Base-by-base conservation (phyloP, 1,140 invertebrate species). In the Hermetia illucens region DNA sequence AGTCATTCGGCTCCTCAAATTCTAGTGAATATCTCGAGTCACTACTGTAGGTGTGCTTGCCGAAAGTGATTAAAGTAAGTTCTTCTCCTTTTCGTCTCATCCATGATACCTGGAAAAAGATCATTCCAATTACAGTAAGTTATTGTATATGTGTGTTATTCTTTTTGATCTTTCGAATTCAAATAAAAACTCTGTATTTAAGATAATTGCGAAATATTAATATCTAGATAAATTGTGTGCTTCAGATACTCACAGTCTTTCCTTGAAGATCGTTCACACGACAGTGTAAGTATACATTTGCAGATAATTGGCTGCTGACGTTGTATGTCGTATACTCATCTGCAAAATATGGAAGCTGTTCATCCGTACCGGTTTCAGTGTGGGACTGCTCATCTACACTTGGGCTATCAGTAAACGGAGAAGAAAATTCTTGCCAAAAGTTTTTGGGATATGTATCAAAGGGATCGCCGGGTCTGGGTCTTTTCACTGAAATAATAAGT, bases 41-140 rank as follows among this genome's bases (percentile, higher is more conserved):
- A n/a, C 74, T 79, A 35, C 77, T 81, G 58, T 86, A 86, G 0
- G 79, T 82, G 49, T 82, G 76, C 33, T 74, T 65, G 3, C 80
- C 82, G 43, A 81, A 78, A 2, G 82, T 83, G 2, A 86, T 70
- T 13, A 86, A 62, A 43, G 78, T 78, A 1, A 82, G 65, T 25
- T 82, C 78, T 3, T 79, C 77, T 3, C 72, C 77, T 19, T 74
- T 68, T 38, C 79, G 65, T 36, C 78, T 68, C 33, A 82, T 72
- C 82, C 82, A 86, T 1, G 81, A 84, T 38, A 85, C 81, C 73
- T 78, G 63, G 3, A 58, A 60, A 39, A 39, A 44, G 25, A 36
- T 34, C 16, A 21, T 22, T 21, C 3, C 9, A 21, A 21, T 16
- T 24, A 36, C 22, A 36, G 12, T 36, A 21, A 36, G 35, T n/a